Evolutionary conservation across 2,113 vertebrate genomes (phyloP), one percentile per base, ranked within the genome.

Genomic region (Axis porcinus): DNA sequence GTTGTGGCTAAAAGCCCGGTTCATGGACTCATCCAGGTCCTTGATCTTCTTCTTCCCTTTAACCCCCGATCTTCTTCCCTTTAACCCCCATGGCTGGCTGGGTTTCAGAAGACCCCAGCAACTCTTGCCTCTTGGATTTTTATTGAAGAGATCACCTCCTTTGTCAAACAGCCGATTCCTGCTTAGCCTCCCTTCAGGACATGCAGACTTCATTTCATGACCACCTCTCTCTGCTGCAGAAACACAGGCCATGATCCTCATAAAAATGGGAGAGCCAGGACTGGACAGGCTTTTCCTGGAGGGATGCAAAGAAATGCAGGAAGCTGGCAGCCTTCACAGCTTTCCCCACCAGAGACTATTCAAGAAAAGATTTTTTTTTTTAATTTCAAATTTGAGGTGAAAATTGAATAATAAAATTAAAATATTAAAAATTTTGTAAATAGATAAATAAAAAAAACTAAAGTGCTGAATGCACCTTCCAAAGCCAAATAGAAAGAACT

Each of bases 141-240:
- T 87, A 17, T 45, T 86, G 47, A 92, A 36, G 11, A 30, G 79
- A 74, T 52, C 27, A 30, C 52, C 58, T 74, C 28, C 27, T 88
- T 95, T 79, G 36, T 8, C 52, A 58, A 91, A 54, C n/a, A 88
- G 79, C 50, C 25, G 30, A 28, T 76, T 88, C 92, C 76, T 82
- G 17, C 9, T 55, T 58, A 12, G 6, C 27, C 45, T 97, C 50
- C 25, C n/a, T 92, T 64, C n/a, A 45, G 50, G 40, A 94, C 7
- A 16, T 15, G 62, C 16, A 64, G 12, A 43, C 10, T 16, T 95
- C 87, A 76, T 13, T 6, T 16, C 33, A 52, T 30, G 33, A 21
- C 7, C 16, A 2, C 14, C 4, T n/a, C 12, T n/a, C 6, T n/a
- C 13, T n/a, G 2, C 54, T 23, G 4, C 21, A 83, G 76, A 21